Conservation (phyloP, 2,888 invertebrate genomes). For the Drosophila setosimentum region DNA sequence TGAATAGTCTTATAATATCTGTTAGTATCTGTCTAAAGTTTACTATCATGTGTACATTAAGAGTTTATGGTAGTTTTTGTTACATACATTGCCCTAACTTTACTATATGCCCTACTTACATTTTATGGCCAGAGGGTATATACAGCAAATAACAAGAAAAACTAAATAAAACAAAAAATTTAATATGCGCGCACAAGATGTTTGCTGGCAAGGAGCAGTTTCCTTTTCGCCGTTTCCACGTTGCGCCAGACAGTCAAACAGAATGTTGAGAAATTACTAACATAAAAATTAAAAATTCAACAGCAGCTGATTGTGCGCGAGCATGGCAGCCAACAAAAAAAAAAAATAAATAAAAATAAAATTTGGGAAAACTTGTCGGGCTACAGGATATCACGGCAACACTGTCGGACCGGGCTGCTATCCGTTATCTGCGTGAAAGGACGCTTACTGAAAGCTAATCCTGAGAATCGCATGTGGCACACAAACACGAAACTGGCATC, state of each 20-base stretch:
- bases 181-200: slow-evolving; percentile 78
- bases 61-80: background rate
- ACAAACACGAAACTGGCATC: background rate
- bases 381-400: slow-evolving; percentile 33
- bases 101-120: background rate
- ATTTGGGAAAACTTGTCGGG: slow-evolving; percentile 43
- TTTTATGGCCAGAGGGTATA: slow-evolving; percentile 16
- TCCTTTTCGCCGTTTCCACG: slow-evolving; percentile 32
- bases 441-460: slow-evolving; percentile 61
- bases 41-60: background rate
- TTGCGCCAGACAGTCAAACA: slow-evolving; percentile 37
- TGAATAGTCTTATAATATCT: background rate
- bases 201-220: slow-evolving; percentile 49
- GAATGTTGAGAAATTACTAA: slow-evolving; percentile 77
- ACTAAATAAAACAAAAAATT: slow-evolving; percentile 67
- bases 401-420: background rate
- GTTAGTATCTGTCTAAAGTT: background rate
- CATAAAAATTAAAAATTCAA: slow-evolving; percentile 82
- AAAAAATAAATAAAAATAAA: slow-evolving; percentile 13
- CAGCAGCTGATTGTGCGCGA: slow-evolving; percentile 71
- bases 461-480: slow-evolving; percentile 45
- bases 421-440: slow-evolving; percentile 21
- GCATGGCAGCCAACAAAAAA: slow-evolving; percentile 18
- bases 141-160: slow-evolving; percentile 29
- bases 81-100: background rate